These are phyloP conservation scores for Holothuria glaberrima DNA, from an alignment of 35 echinoderm and acorn worm species.

Conservation along the genomic window DNA sequence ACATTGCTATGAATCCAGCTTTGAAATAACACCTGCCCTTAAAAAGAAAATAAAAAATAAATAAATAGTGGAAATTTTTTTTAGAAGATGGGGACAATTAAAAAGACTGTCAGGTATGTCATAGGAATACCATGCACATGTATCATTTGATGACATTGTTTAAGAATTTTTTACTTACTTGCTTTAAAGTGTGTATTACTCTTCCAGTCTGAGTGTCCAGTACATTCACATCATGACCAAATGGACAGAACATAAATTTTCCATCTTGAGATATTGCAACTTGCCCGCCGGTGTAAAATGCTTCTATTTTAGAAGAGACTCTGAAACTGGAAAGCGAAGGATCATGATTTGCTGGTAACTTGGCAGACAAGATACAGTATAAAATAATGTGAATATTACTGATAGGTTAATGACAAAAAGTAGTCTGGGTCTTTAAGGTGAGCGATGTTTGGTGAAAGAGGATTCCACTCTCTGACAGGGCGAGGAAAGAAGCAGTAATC, in stretches of 20 bases:
- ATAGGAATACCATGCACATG: neutral
- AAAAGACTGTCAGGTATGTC: neutral
- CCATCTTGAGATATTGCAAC: conserved; percentile 74
- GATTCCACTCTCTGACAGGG: too few species aligned
- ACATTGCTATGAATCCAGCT: too few species aligned
- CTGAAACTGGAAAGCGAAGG: conserved; percentile 73
- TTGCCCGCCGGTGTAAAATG: conserved; percentile 94
- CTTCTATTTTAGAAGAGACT: conserved; percentile 75
- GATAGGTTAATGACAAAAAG: too few species aligned
- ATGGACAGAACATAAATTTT: conserved; percentile 80
- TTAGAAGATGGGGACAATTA: neutral
- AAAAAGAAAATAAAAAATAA: too few species aligned
- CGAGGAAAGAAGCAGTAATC: too few species aligned
- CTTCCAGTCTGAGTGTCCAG: conserved; percentile 73
- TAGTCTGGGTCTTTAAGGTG: too few species aligned
- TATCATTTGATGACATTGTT: neutral
- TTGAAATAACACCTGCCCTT: too few species aligned
- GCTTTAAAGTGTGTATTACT: conserved; percentile 74
- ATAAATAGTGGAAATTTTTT: neutral
- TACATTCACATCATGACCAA: conserved; percentile 75
- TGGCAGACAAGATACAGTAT: neutral
- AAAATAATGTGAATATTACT: too few species aligned
- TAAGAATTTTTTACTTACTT: conserved; percentile 62
- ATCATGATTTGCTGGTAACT: neutral
- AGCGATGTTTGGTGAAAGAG: too few species aligned